Evolutionary conservation across 1,140 invertebrate genomes (phyloP), one percentile per base, ranked within the genome.

Genomic region (Drosophila prosaltans): DNA sequence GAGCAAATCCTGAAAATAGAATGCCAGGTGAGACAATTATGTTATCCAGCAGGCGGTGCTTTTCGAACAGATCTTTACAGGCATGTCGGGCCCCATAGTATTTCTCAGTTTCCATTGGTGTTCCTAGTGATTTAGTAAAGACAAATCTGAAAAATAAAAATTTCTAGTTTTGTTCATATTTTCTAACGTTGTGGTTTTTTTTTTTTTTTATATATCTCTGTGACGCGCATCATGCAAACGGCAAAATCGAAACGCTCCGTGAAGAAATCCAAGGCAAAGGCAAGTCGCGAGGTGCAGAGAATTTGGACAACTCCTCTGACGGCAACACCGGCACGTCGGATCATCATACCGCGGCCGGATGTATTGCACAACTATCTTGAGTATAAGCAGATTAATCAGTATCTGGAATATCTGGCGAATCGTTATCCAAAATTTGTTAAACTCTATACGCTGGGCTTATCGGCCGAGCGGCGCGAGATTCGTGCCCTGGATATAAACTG

Each of bases 381-480:
- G 0, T 90, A 92, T 51, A 61, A 67, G 24, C 82, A 92, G 43
- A 85, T 93, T n/a, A 78, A 92, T 65, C 81, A 89, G 54, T 93
- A 92, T 80, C 54, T 93, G 64, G 86, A 92, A 3, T 90, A 90
- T 21, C 54, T 95, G 11, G 86, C 90, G 2, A 73, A 78, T 39
- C 81, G 91, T 2, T 93, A 94, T 77, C 88, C 93, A 3, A 72
- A 92, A 36, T 85, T 94, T 26, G 93, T 93, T 1, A 90, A 85
- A 5, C 71, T 94, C 6, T 78, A 93, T 43, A 91, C 74, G 5
- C 92, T 95, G 65, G 95, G 95, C 1, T 88, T 91, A 6, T 93
- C 93, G 26, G 93, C 91, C 76, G 94, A 95, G 93, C 92, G 92
- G 5, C 92, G 94, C 1, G 91, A 93, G 30, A 92, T 95, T 58